Base-by-base conservation (phyloP, 1,140 invertebrate genomes). In the Papilio glaucus region DNA sequence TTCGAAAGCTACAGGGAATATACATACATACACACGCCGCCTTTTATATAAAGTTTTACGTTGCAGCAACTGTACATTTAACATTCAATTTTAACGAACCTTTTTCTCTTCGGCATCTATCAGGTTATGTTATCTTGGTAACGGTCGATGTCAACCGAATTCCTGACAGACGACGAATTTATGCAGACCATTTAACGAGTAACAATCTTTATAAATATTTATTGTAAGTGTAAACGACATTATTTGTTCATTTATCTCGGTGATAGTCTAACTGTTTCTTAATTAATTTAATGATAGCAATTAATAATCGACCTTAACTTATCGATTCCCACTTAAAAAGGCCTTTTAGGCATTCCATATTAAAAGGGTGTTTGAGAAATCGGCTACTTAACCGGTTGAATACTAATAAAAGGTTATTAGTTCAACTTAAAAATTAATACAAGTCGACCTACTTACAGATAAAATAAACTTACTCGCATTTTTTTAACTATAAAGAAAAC, bases 351-450 rank as follows among this genome's bases (percentile, higher is more conserved):
- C 37, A 37, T 39, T 65, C 37, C 15, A 33, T 2, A 38, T 65
- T 65, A 65, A 65, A 65, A 39, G 18, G 62, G 37, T 65, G 37
- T 65, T 65, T 65, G 62, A 65, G 62, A 65, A 38, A 65, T 65
- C 33, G 62, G 62, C 37, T 12, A 65, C 33, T 65, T 38, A 65
- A 65, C 29, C 62, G 29, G 33, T 65, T 39, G 62, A 24, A 12
- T 39, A 65, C 29, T 38, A 65, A 38, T 38, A 39, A 65, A 65
- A 65, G 62, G 62, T 65, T 65, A 65, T 39, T 39, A 65, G 62
- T 65, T 65, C 62, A 65, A 15, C 62, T 37, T 65, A 18, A 37
- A 38, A 33, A 37, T 62, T 33, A 33, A 62, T 3, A 49, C 21
- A 49, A 49, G 15, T 49, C 18, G 21, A 57, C 49, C 49, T 57